Evolutionary conservation across 2,797 vertebrate species (phyloP), one percentile per base, ranked within the genome.

Genomic region (Halcyon leucocephala): DNA sequence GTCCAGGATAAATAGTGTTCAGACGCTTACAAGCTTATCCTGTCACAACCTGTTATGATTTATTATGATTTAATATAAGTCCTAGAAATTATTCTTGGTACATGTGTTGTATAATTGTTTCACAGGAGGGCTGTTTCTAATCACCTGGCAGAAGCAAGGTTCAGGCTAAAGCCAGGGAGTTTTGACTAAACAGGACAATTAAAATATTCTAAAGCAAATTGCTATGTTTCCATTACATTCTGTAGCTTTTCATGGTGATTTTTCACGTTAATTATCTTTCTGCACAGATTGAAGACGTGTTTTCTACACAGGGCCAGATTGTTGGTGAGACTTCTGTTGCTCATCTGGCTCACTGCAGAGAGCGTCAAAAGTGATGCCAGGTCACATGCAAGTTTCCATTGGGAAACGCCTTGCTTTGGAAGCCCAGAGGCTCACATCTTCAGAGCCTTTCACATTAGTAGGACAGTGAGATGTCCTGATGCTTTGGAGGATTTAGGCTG

Each of bases 21-120:
- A 70, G 71, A 55, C 33, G n/a, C 78, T 89, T 64, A 85, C 22
- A 41, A 33, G 49, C n/a, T 39, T 5, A 37, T 54, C 65, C 72
- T 89, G 90, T 89, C 84, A 86, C 71, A 86, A 48, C 49, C 49
- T 85, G 65, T 67, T 82, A 78, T 90, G 88, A 85, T 90, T 95
- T 92, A 65, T 80, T 74, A 39, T 52, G 46, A 46, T 87, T 94
- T 92, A 78, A 74, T 93, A 22, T 14, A 80, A 74, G 87, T 90
- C 90, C 69, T 97, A 95, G 78, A 94, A 92, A 76, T 72, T 82
- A 22, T 89, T 78, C 58, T 61, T 54, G 26, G 15, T 83, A 33
- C 26, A 24, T 10, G 4, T 14, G 25, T 29, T 84, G 17, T 64
- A 21, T 74, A 85, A 77, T 29, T 49, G n/a, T 82, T 92, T 93